These are phyloP conservation scores for Noctua janthe DNA, from an alignment of 2,888 invertebrate species.

Conservation along the genomic window DNA sequence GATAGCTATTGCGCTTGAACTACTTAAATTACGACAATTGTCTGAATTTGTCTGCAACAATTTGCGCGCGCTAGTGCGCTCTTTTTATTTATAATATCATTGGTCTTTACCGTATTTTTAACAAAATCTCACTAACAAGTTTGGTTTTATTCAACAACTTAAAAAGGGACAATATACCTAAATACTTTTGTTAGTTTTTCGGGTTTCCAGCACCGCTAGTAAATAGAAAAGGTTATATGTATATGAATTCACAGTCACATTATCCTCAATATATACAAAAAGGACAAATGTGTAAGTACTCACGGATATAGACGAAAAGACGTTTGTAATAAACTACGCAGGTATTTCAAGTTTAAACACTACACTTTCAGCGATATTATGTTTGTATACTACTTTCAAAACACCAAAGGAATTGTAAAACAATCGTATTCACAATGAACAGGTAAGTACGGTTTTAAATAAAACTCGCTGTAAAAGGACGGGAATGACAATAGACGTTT, in stretches of 20 bases:
- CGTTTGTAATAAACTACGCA: not conserved
- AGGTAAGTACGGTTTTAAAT: not conserved
- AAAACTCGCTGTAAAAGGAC: not conserved
- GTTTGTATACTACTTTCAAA: not conserved
- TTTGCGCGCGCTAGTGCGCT: too few relatives aligned
- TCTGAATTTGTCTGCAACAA: too few relatives aligned
- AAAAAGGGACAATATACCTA: not conserved
- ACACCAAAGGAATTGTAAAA: not conserved
- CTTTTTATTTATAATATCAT: too few relatives aligned
- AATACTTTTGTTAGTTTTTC: not conserved
- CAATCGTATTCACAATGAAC: not conserved
- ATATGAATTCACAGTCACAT: not conserved
- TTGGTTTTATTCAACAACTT: not conserved
- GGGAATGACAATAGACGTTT: not conserved
- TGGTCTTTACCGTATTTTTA: not conserved
- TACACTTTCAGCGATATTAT: not conserved
- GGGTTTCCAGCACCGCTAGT: not conserved
- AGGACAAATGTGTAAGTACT: not conserved
- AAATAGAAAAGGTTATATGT: not conserved
- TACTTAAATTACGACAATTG: too few relatives aligned
- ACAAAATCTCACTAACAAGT: not conserved
- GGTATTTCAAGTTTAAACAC: not conserved
- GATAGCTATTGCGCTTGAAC: too few relatives aligned
- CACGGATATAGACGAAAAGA: constrained; percentile 2
- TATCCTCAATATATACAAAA: not conserved